Evolutionary conservation across 2,113 vertebrate genomes (phyloP).

Genomic region (Gavia stellata): DNA sequence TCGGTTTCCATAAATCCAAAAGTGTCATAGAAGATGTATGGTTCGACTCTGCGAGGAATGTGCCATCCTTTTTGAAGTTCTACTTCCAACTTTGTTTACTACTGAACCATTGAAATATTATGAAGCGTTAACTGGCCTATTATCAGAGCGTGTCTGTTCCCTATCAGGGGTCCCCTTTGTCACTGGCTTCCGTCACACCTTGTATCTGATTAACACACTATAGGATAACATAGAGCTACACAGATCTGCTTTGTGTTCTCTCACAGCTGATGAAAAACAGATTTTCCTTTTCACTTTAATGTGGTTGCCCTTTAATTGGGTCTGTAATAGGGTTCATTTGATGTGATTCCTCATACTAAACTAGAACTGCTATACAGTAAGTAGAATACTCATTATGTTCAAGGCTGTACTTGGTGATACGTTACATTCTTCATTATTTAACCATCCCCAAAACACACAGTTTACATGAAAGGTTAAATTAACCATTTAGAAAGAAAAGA

Average conservation of each 20-base stretch:
- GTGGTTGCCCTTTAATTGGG: conserved; percentile 71
- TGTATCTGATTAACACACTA: conserved; percentile 73
- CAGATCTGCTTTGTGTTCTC: conserved; percentile 72
- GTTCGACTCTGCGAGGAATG: conserved; percentile 54
- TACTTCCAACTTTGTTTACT: conserved; percentile 67
- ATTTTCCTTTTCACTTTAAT: conserved; percentile 73
- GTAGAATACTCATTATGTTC: conserved; percentile 35
- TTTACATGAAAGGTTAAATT: background rate
- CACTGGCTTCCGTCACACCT: conserved; percentile 76
- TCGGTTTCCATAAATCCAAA: conserved; percentile 61
- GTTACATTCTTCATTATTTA: background rate
- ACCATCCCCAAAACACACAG: background rate
- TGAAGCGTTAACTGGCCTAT: conserved; percentile 64
- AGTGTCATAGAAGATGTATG: conserved; percentile 57
- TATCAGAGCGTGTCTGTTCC: conserved; percentile 68
- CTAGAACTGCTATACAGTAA: conserved; percentile 39
- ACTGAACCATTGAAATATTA: conserved; percentile 61
- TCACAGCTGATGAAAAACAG: conserved; percentile 74
- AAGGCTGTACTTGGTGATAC: background rate
- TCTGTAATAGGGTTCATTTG: conserved; percentile 73
- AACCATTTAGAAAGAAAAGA: background rate
- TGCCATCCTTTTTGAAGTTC: conserved; percentile 74
- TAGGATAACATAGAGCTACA: conserved; percentile 70
- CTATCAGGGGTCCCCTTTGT: conserved; percentile 72
- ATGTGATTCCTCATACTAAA: conserved; percentile 59